Conservation (phyloP, 2,797 vertebrate genomes). For the Crax fasciolata region DNA sequence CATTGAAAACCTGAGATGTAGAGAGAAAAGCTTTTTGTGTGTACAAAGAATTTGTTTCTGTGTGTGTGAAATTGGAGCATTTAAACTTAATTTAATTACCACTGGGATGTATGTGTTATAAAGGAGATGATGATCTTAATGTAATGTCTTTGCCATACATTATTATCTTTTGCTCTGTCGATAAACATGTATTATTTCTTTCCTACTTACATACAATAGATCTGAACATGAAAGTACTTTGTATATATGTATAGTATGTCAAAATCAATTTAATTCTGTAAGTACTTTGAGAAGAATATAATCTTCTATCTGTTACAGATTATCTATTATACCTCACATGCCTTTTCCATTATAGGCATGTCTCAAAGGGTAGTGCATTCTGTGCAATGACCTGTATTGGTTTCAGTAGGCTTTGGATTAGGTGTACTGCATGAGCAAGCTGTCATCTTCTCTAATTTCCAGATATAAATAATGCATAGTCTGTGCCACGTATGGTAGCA, state of each 20-base stretch:
- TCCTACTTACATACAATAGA: neutral
- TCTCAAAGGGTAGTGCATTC: neutral
- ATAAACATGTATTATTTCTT: neutral
- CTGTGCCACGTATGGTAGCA: neutral
- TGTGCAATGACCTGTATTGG: neutral
- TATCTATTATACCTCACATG: neutral
- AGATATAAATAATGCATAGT: neutral
- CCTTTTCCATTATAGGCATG: neutral
- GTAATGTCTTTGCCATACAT: neutral
- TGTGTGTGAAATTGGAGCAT: neutral
- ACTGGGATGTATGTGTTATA: neutral
- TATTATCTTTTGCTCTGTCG: neutral
- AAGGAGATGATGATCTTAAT: neutral
- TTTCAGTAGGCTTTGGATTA: neutral
- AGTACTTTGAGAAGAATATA: neutral
- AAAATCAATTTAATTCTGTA: neutral
- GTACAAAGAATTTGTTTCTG: neutral
- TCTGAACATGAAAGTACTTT: neutral
- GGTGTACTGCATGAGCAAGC: neutral
- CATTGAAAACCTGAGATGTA: neutral
- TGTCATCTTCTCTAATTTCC: neutral
- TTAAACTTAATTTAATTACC: constrained; percentile 1
- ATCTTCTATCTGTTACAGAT: neutral
- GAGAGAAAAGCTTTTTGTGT: neutral
- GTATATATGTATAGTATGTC: neutral